Evolutionary conservation across 2,113 vertebrate genomes (phyloP), one percentile per base, ranked within the genome.

Genomic region (Misgurnus anguillicaudatus): DNA sequence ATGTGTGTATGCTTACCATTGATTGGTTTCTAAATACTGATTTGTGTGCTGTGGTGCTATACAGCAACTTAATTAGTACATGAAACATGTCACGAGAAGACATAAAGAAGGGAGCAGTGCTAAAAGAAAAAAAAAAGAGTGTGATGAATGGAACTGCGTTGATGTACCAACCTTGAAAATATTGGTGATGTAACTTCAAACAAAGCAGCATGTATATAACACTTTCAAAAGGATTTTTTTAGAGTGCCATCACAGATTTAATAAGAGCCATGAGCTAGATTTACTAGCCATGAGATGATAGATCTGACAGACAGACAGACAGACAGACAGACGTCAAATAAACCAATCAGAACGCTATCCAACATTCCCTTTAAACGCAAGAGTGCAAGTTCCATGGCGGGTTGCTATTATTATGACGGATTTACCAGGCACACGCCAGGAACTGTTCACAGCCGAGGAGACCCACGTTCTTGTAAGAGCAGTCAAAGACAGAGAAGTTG

Each of bases 81-180:
- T 74, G 21, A 21, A 74, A 74, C 62, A 62, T 74, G 57, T 74
- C 71, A 62, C 39, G 10, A 24, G 21, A 74, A 74, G 70, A 61
- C 57, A 62, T 39, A 72, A 72, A n/a, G 41, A 74, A 24, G 45
- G 21, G 19, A 47, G 70, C 38, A 72, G n/a, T 60, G 53, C 17
- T 72, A 57, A 58, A 41, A 58, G n/a, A 72, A 11, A 72, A 58
- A 41, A n/a, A 38, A 5, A 21, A 7, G 53, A 58, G 13, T 1
- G 53, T 58, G 53, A 72, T 58, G 17, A 58, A 60, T 72, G 53
- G 17, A 72, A 38, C 1, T 58, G 38, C n/a, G 53, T 14, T 58
- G 53, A 14, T 42, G 36, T 60, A 72, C n/a, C 70, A 42, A 72
- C 70, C 70, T 72, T 72, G 69, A 42, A 55, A 71, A 21, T 39